Percentiles rank a stretch among this genome's conserved stretches.
Evolutionary conservation across 2,113 vertebrate genomes (phyloP).

Genomic region (Nerophis ophidion): DNA sequence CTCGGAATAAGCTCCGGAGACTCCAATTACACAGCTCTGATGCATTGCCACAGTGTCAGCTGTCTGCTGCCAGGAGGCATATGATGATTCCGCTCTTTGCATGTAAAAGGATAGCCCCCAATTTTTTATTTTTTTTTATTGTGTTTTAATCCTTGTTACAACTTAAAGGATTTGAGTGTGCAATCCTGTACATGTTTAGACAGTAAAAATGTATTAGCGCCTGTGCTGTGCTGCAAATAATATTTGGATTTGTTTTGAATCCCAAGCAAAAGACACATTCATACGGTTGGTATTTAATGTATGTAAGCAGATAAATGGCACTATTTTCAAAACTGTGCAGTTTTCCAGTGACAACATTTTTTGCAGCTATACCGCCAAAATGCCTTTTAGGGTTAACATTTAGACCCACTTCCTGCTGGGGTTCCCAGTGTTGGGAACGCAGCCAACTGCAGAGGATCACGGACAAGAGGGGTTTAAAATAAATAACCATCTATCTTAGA

Average conservation of each 20-base stretch:
- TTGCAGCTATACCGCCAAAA: neutral
- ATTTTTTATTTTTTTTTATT: slow-evolving; percentile 29
- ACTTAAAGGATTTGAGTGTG: slow-evolving; percentile 31
- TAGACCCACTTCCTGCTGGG: slow-evolving; percentile 15
- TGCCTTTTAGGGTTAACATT: slow-evolving; percentile 50
- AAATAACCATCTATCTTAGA: slow-evolving; percentile 61
- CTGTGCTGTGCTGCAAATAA: neutral
- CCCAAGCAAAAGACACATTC: neutral
- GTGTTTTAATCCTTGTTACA: slow-evolving; percentile 56
- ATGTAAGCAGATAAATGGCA: too few species aligned
- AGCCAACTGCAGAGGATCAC: slow-evolving; percentile 28
- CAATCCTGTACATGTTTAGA: slow-evolving; percentile 36
- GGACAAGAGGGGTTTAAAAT: slow-evolving; percentile 53
- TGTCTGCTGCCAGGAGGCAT: slow-evolving; percentile 60
- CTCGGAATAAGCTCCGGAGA: slow-evolving; percentile 68
- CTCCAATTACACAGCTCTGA: slow-evolving; percentile 69
- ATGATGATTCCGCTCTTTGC: slow-evolving; percentile 72
- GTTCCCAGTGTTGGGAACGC: slow-evolving; percentile 28
- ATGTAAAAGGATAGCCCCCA: slow-evolving; percentile 65
- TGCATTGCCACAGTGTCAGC: slow-evolving; percentile 69
- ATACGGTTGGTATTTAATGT: too few species aligned
- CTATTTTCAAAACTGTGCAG: too few species aligned
- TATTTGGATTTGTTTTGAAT: neutral
- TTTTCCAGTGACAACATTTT: neutral
- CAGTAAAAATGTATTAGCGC: neutral